Evolutionary conservation across 2,113 vertebrate species (phyloP).

Genomic region (Pavo muticus): DNA sequence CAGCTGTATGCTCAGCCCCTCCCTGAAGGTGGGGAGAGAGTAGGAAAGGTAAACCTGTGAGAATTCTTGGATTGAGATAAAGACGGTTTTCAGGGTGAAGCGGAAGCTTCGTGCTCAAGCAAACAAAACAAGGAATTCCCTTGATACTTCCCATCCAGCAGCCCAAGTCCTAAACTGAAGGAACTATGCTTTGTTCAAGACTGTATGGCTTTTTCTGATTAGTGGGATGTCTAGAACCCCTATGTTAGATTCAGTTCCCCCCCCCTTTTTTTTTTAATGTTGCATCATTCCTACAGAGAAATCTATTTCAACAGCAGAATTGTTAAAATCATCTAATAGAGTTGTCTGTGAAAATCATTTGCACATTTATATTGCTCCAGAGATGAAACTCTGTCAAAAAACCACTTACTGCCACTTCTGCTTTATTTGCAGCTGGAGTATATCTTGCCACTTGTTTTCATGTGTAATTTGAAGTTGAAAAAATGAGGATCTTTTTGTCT

Average conservation of each 20-base stretch:
- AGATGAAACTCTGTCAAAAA: not conserved
- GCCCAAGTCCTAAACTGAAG: not conserved
- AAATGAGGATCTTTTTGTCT: not conserved
- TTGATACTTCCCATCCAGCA: not conserved
- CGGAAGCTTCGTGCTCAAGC: not conserved
- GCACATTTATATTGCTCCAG: not conserved
- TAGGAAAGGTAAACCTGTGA: not conserved
- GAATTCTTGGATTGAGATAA: not conserved
- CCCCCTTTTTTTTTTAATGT: not conserved
- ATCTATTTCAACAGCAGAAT: not conserved
- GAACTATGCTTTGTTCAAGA: not conserved
- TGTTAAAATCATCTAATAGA: not conserved
- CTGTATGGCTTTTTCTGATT: not conserved
- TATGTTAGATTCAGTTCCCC: not conserved
- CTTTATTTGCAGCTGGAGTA: not conserved
- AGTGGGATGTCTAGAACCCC: not conserved
- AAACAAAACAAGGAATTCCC: not conserved
- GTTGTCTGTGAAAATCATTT: not conserved
- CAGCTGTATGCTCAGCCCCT: not conserved
- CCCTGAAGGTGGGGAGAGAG: not conserved
- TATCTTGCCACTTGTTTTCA: not conserved
- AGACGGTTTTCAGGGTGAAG: not conserved
- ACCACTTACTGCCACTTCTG: not conserved
- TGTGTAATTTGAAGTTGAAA: not conserved
- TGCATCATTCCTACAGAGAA: not conserved